Evolutionary conservation across 2,888 invertebrate genomes (phyloP), one percentile per base, ranked within the genome.

Genomic region (Philhelius pedissequus): DNA sequence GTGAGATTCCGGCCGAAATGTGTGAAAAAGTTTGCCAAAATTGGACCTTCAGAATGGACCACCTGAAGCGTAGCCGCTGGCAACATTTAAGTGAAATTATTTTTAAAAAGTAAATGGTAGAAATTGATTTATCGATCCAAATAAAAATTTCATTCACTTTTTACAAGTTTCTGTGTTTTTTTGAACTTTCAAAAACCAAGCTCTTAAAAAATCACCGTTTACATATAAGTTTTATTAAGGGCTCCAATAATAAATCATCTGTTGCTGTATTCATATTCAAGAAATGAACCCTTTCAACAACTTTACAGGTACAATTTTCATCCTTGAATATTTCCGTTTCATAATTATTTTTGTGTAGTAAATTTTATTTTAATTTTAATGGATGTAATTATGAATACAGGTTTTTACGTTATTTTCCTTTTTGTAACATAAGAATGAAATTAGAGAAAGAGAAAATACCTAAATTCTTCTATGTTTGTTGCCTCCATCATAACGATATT

Each of bases 281-380:
- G 20, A 1, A 43, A 15, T 7, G 20, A 45, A 9, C 20, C n/a
- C 27, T 4, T 50, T 48, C n/a, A 20, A 50, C n/a, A 15, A 15
- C n/a, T 38, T 25, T 50, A 2, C 18, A 54, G 30, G n/a, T 32
- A 54, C 4, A 54, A 11, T 40, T 60, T 25, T 3, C 15, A 38
- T 25, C 38, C 58, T 18, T 40, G 25, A 40, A 43, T 18, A 40
- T 60, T 60, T 60, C 40, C 25, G 60, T 35, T n/a, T 60, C 43
- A 43, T 18, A 11, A 60, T 3, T 40, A 2, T 25, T 35, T 40
- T 9, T 9, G 9, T 40, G 27, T 18, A 40, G 27, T 60, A 43
- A 43, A 43, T 43, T 43, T 18, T 11, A 18, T 60, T 60, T 60
- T 60, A 43, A 60, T 43, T 60, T 60, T 27, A 43, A 43, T 60